Conservation (phyloP, 1,140 invertebrate species). For the Macrosteles quadrilineatus region DNA sequence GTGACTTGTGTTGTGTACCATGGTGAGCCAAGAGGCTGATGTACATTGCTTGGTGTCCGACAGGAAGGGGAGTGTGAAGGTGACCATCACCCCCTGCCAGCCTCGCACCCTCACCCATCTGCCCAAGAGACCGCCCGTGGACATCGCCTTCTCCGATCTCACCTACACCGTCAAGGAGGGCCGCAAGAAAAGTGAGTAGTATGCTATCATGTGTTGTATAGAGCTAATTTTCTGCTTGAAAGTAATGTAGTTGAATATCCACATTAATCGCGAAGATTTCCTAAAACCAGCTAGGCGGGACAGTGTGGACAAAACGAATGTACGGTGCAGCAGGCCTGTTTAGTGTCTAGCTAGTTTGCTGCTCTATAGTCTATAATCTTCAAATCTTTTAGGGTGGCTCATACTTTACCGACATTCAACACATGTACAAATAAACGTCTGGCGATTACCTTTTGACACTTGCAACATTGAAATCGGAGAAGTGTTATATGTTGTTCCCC, state of each 20-base stretch:
- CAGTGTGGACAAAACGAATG: too few species aligned
- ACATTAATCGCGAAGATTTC: not conserved
- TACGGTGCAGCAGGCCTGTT: too few species aligned
- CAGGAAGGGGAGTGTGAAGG: slow-evolving; percentile 42
- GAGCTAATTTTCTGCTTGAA: slow-evolving; percentile 18
- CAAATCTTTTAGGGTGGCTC: too few species aligned
- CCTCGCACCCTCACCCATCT: slow-evolving; percentile 79
- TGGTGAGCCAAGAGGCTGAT: slow-evolving; percentile 20
- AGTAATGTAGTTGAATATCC: too few species aligned
- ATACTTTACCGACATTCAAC: too few species aligned
- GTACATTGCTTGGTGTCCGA: slow-evolving; percentile 21
- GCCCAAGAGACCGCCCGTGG: slow-evolving; percentile 81
- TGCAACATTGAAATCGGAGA: too few species aligned
- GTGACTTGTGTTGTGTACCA: slow-evolving; percentile 6
- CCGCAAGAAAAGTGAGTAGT: slow-evolving; percentile 74
- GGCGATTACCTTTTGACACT: too few species aligned
- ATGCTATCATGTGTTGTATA: not conserved
- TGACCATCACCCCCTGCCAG: slow-evolving; percentile 49
- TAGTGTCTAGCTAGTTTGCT: too few species aligned
- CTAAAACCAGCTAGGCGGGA: not conserved
- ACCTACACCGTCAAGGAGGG: slow-evolving; percentile 83
- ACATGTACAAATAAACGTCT: too few species aligned
- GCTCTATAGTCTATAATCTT: too few species aligned
- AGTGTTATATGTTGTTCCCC: too few species aligned
- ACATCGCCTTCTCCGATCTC: slow-evolving; percentile 82